phyloP scores from a whole-genome alignment of 2,888 invertebrate species.

The Lithophane semibrunnea region DNA sequence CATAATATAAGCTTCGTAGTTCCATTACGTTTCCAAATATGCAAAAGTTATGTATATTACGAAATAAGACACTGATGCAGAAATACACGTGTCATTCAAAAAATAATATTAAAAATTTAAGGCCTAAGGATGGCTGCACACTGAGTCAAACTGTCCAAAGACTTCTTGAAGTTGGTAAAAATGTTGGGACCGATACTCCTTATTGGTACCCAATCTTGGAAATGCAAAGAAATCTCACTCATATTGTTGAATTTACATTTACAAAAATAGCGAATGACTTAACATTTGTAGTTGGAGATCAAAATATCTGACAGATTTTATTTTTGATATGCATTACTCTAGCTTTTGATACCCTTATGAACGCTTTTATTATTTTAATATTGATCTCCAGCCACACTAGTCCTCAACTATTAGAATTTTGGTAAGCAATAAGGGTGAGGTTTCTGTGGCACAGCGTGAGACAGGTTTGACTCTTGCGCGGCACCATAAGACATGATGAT shows the following conservation, averaged over 20 bases:
- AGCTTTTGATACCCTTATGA: slow-evolving; percentile 32
- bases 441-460: slow-evolving; percentile 30
- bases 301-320: slow-evolving; percentile 7
- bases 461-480: slow-evolving; percentile 57
- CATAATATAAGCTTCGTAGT: slow-evolving; percentile 59
- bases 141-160: slow-evolving; percentile 48
- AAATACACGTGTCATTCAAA: slow-evolving; percentile 39
- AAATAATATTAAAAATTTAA: slow-evolving; percentile 21
- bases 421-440: slow-evolving; percentile 33
- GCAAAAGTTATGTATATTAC: slow-evolving; percentile 44
- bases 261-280: slow-evolving; percentile 30
- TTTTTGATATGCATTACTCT: slow-evolving; percentile 30
- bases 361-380: slow-evolving; percentile 19
- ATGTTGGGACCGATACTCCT: slow-evolving; percentile 20
- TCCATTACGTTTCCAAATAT: slow-evolving; percentile 53
- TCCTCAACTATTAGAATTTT: not conserved
- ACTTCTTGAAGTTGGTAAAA: slow-evolving; percentile 13
- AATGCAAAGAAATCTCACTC: slow-evolving; percentile 45
- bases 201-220: slow-evolving; percentile 30
- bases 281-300: slow-evolving; percentile 40
- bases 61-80: slow-evolving; percentile 51
- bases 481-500: slow-evolving; percentile 69
- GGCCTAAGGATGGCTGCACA: slow-evolving; percentile 52
- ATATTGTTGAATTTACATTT: slow-evolving; percentile 33
- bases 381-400: slow-evolving; percentile 38